Evolutionary conservation across 2,888 invertebrate genomes (phyloP).

Genomic region (Cryptus armator): DNA sequence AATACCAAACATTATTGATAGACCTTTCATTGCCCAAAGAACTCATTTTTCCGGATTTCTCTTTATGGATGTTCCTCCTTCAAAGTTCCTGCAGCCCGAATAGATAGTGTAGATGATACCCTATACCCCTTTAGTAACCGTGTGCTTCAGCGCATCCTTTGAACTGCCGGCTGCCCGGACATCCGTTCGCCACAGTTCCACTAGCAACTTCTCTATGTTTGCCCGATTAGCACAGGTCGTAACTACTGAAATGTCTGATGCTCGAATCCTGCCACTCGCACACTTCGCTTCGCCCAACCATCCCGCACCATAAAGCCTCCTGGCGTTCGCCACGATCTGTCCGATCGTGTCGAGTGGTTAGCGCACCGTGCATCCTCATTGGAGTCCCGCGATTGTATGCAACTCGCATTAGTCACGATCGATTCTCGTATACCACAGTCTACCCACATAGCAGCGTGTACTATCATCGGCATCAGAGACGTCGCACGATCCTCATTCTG

Average conservation of each 20-base stretch:
- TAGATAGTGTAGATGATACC: not conserved
- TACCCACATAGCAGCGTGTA: not conserved
- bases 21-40: too few relatives aligned
- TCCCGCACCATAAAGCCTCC: not conserved
- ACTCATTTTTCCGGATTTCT: not conserved
- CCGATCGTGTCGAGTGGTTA: slow-evolving; percentile 14
- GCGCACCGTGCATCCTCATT: slow-evolving; percentile 20
- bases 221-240: not conserved
- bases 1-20: too few relatives aligned
- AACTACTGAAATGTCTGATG: slow-evolving; percentile 3
- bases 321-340: slow-evolving; percentile 20
- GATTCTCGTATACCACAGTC: not conserved
- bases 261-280: slow-evolving; percentile 12
- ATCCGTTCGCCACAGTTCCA: not conserved
- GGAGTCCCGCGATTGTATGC: not conserved
- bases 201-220: slow-evolving; percentile 18
- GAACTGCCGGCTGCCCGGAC: not conserved
- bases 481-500: not conserved
- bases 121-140: not conserved
- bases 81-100: not conserved
- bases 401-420: slow-evolving; percentile 36
- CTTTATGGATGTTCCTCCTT: not conserved
- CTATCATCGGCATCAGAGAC: not conserved
- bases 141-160: not conserved
- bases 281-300: not conserved